Evolutionary conservation across 2,113 vertebrate genomes (phyloP).

Genomic region (Anas platyrhynchos): DNA sequence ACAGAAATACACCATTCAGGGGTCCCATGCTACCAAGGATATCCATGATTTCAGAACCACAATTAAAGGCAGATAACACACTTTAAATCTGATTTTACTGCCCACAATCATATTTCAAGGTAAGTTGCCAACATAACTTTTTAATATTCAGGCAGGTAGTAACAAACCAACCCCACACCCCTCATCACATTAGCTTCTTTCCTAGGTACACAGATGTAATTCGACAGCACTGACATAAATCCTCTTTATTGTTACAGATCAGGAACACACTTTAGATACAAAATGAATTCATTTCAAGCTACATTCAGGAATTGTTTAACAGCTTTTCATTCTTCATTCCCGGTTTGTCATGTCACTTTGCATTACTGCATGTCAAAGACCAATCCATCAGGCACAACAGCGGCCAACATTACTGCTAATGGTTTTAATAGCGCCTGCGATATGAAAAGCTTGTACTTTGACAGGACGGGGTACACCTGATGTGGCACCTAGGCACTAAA

Average conservation of each 20-base stretch:
- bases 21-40: background rate
- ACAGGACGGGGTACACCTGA: background rate
- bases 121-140: background rate
- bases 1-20: background rate
- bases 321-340: constrained; percentile 4
- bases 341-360: background rate
- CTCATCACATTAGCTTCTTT: background rate
- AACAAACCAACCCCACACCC: rapidly evolving
- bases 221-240: background rate
- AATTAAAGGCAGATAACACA: background rate
- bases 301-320: background rate
- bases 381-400: background rate
- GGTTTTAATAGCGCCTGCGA: background rate
- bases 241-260: background rate
- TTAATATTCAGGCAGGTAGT: background rate
- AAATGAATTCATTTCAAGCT: background rate
- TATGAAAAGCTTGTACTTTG: background rate
- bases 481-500: background rate
- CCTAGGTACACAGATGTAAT: background rate
- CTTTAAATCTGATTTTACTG: background rate
- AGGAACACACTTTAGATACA: rapidly evolving
- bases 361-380: background rate
- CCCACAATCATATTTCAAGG: background rate
- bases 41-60: background rate
- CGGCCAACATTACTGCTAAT: background rate